A percentile compares a stretch with the other conserved stretches of the same genome.
Conservation (phyloP, 2,888 invertebrate genomes). For the Apocheima hispidaria region DNA sequence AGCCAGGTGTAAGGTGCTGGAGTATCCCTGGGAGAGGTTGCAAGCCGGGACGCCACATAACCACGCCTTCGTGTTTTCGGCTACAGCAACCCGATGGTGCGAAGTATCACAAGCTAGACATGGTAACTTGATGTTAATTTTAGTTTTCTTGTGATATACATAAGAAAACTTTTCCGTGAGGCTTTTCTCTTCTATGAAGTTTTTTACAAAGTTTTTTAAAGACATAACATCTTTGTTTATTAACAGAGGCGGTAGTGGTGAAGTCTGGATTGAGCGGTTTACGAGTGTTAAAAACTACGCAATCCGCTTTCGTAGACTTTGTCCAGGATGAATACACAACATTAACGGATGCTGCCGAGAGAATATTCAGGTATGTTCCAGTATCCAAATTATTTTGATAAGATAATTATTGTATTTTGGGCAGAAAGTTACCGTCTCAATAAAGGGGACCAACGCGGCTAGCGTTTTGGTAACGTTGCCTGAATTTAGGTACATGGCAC, state of each 20-base stretch:
- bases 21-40: conserved; percentile 92
- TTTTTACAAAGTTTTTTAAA: too few relatives aligned
- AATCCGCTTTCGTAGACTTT: conserved; percentile 93
- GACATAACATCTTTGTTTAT: conserved; percentile 39
- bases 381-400: background rate
- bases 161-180: too few relatives aligned
- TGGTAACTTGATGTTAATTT: conserved; percentile 80
- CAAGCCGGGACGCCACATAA: conserved; percentile 87
- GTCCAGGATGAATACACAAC: conserved; percentile 92
- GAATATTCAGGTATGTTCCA: conserved; percentile 86
- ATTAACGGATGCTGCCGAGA: conserved; percentile 90
- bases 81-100: conserved; percentile 88
- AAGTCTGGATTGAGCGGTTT: conserved; percentile 90
- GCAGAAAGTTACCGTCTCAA: too few relatives aligned
- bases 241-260: conserved; percentile 84
- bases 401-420: background rate
- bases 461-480: too few relatives aligned
- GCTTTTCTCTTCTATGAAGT: too few relatives aligned
- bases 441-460: too few relatives aligned
- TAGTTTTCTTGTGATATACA: too few relatives aligned
- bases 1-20: conserved; percentile 89
- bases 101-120: conserved; percentile 89
- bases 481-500: too few relatives aligned
- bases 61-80: conserved; percentile 91
- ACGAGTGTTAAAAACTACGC: conserved; percentile 92